A percentile compares a stretch with the other conserved stretches of the same genome.
phyloP scores from a whole-genome alignment of 2,797 vertebrate species.

The Gastrophryne carolinensis region DNA sequence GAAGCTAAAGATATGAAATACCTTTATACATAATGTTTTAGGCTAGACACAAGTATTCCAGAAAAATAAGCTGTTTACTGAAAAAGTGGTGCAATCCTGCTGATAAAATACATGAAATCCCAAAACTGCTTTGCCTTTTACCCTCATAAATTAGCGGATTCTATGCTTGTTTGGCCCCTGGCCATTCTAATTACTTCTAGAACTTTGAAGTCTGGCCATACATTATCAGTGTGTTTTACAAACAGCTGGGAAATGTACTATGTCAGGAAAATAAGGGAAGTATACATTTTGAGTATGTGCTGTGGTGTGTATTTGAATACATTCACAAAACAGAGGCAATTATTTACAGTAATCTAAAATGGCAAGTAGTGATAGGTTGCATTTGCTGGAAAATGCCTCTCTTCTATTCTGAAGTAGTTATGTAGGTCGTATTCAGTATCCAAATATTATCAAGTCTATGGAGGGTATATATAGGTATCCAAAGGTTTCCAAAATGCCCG shows the following conservation, averaged over 20 bases:
- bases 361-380: no score
- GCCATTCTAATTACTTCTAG: slow-evolving; percentile 21
- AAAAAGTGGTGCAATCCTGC: background rate
- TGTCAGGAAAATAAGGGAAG: background rate
- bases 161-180: slow-evolving; percentile 1
- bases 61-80: background rate
- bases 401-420: no score
- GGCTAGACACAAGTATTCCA: background rate
- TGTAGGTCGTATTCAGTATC: no score
- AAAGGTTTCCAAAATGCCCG: no score
- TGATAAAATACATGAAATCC: slow-evolving; percentile 19
- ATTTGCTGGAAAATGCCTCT: no score
- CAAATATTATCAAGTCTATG: no score
- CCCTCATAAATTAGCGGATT: slow-evolving; percentile 23
- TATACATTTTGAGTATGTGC: background rate
- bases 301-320: background rate
- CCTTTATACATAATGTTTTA: background rate
- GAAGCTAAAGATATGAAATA: background rate
- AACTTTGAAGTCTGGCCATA: slow-evolving; percentile 20
- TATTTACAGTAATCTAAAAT: background rate
- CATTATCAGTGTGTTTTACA: slow-evolving; percentile 8
- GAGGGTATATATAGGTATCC: no score
- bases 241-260: slow-evolving; percentile 24
- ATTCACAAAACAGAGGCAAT: background rate
- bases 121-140: slow-evolving; percentile 8